Percentiles rank a stretch among this genome's conserved stretches.
Evolutionary conservation across 2,888 invertebrate genomes (phyloP).

Genomic region (Augiades crinisus): DNA sequence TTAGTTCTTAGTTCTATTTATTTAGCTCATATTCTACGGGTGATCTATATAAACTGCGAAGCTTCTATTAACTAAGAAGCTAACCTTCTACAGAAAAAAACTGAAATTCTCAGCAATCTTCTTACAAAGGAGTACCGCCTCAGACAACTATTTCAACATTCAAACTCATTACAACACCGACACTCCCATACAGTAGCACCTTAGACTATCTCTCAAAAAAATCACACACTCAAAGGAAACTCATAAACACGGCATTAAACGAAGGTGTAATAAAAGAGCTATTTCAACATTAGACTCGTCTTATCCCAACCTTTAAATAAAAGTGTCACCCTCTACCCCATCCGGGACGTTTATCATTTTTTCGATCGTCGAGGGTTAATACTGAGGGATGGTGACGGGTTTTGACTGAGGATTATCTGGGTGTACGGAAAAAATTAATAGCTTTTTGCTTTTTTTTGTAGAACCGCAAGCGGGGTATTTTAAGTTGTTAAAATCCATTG

Average conservation of each 20-base stretch:
- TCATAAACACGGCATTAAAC: slow-evolving; percentile 21
- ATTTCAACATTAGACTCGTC: slow-evolving; percentile 34
- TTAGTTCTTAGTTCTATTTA: too few relatives aligned
- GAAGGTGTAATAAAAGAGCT: slow-evolving; percentile 23
- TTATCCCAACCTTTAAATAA: slow-evolving; percentile 44
- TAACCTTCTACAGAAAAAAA: too few relatives aligned
- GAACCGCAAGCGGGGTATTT: slow-evolving; percentile 10
- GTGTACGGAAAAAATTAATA: slow-evolving; percentile 24
- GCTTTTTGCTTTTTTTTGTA: slow-evolving; percentile 20
- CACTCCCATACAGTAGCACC: not conserved
- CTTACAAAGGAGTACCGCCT: too few relatives aligned
- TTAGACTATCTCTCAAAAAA: not conserved
- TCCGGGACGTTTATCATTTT: slow-evolving; percentile 38
- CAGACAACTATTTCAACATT: too few relatives aligned
- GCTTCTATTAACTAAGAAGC: too few relatives aligned
- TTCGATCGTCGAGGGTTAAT: slow-evolving; percentile 24
- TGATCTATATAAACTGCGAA: too few relatives aligned
- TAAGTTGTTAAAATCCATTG: not conserved
- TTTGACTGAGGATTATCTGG: slow-evolving; percentile 23
- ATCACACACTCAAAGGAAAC: slow-evolving; percentile 12
- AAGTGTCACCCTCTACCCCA: slow-evolving; percentile 54
- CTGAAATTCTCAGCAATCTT: too few relatives aligned
- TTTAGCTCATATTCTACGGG: too few relatives aligned
- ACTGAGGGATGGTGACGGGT: slow-evolving; percentile 24
- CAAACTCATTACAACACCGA: not conserved